Base-by-base conservation (phyloP, 2,888 invertebrate genomes). In the Andrena marginata region DNA sequence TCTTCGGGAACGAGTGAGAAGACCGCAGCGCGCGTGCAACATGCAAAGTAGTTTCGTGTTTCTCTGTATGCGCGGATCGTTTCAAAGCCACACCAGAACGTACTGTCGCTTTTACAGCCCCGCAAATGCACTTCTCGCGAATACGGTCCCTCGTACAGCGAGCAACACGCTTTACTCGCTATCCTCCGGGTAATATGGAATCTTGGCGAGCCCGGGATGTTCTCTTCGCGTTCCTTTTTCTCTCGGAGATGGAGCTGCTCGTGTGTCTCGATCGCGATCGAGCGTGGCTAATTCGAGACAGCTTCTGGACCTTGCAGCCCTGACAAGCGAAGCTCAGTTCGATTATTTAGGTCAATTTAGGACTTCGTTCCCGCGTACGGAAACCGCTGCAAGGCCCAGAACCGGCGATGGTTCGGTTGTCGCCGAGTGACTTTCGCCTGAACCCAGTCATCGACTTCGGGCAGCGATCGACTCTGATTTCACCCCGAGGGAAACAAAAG, bases 1-100 rank as follows among this genome's bases (percentile, higher is more conserved):
- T 89, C 87, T 86, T 87, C 85, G 80, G 82, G 88, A 85, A 85
- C 83, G 6, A 4, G 20, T 48, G 51, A 13, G 51, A 4, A n/a
- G 35, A 48, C 16, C 59, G 48, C 4, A 29, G 35, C 33, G 29
- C 65, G 42, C 65, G 68, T 56, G 77, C 71, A 35, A 85, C 82
- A 85, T 77, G 85, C 62, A 56, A 23, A 23, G 49, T 35, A 29
- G 63, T 72, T 78, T 64, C 63, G 33, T 23, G 56, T 79, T 49
- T 64, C 67, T 33, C 29, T 48, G 33, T 16, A 5, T 13, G 31
- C 59, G n/a, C 59, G 33, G 16, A 23, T 51, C 42, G 33, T 48
- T 67, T 33, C 49, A 59, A 71, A 67, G 62, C 48, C 54, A 42
- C 48, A 26, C n/a, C 62, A 70, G 26, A 67, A 56, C 65, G 31